phyloP scores from a whole-genome alignment of 2,797 vertebrate genomes.

The Neosilurus hyrtlii region DNA sequence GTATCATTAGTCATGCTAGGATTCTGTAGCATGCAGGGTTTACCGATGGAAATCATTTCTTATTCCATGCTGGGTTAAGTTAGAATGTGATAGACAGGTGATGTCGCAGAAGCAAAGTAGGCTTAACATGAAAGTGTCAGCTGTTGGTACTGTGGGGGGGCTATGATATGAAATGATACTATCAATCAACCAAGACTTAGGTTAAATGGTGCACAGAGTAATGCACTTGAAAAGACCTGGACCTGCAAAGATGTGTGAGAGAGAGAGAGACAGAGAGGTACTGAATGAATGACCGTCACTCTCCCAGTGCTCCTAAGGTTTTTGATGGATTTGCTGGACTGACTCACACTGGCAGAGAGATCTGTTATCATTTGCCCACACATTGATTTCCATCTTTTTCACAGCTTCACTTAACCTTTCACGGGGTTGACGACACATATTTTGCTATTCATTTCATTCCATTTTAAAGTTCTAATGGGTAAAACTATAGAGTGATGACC shows the following conservation, averaged over 20 bases:
- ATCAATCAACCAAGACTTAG: constrained; percentile 9
- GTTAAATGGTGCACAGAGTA: constrained; percentile 25
- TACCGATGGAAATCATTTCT: neutral
- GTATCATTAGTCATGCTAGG: neutral
- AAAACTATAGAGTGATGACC: neutral
- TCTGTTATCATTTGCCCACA: constrained; percentile 44
- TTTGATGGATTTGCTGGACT: constrained; percentile 38
- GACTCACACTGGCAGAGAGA: constrained; percentile 32
- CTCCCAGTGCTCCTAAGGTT: neutral
- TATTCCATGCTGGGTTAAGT: neutral
- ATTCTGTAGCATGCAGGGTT: neutral
- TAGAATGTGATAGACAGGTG: neutral
- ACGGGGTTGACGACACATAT: neutral
- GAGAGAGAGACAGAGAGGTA: neutral
- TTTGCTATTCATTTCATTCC: neutral
- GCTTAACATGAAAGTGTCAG: neutral
- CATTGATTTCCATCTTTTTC: constrained; percentile 38
- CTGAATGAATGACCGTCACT: constrained; percentile 12
- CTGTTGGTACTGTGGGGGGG: neutral
- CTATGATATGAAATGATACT: neutral
- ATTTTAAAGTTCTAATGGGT: neutral
- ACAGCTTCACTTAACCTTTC: constrained; percentile 34
- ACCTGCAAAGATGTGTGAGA: constrained; percentile 28
- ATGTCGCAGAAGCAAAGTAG: neutral
- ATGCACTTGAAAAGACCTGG: constrained; percentile 31